Base-by-base conservation (phyloP, 2,888 invertebrate species). In the Pocota personata region DNA sequence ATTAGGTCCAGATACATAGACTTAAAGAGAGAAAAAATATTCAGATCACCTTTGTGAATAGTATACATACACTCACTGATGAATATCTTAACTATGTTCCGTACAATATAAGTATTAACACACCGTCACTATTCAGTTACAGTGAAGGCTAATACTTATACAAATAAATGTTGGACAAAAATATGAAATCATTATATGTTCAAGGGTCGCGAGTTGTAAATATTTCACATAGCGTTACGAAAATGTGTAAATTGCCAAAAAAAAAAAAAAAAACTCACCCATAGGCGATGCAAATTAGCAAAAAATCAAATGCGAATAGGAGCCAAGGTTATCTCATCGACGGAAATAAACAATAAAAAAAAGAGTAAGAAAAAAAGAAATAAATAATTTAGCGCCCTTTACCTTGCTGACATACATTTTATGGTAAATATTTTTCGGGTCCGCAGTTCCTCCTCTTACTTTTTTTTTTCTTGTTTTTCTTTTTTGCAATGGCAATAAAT, bases 351-450 rank as follows among this genome's bases (percentile, higher is more conserved):
- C 21, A 46, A 73, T 72, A 66, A 78, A 69, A 80, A n/a, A 58
- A 69, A 71, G 67, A 82, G 71, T 48, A 60, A 78, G 62, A 19
- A 32, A 77, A 46, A 66, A 30, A 67, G 52, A 50, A 66, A 46
- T 73, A 66, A 78, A 69, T 77, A 50, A 82, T 60, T 75, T 50
- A 87, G 88, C 90, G 91, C 90, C 90, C 91, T 91, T 90, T 91
- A 90, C 90, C 90, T 91, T 90, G 90, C 91, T 90, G 90, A 91
- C 90, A 91, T 88, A 90, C 91, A 91, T 90, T 90, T 91, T 90
- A 90, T 90, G 91, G 89, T 88, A 91, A 91, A 88, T 21, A 5
- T 43, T 19, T 62, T 30, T 55, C 48, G 43, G 40, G 16, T 66
- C 10, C 24, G 57, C 24, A 16, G 48, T 75, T 80, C 66, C 62